phyloP scores from a whole-genome alignment of 1,140 invertebrate genomes.

The Hylaeus anthracinus region DNA sequence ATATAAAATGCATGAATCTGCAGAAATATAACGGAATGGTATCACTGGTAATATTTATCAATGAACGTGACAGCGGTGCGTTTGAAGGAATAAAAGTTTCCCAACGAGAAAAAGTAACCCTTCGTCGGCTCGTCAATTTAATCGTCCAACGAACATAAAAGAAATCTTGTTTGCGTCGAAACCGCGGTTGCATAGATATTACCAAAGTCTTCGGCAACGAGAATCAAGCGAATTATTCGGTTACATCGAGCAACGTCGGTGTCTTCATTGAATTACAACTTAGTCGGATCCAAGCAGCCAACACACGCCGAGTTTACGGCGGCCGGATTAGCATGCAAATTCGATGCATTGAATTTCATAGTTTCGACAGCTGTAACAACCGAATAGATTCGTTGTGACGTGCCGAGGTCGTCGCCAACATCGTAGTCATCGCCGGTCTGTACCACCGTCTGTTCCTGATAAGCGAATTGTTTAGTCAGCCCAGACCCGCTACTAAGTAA shows the following conservation, averaged over 20 bases:
- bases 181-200: conserved; percentile 7
- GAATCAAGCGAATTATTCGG: conserved; percentile 69
- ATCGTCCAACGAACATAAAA: no score
- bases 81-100: no score
- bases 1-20: no score
- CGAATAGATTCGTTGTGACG: conserved; percentile 68
- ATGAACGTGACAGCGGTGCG: no score
- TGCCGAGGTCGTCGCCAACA: conserved; percentile 36
- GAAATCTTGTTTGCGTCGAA: no score
- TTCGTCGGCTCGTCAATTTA: no score
- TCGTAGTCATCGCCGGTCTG: conserved; percentile 17
- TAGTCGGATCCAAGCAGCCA: conserved; percentile 65
- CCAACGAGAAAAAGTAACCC: no score
- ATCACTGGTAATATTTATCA: no score
- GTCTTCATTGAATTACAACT: conserved; percentile 74
- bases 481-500: conserved; percentile 15
- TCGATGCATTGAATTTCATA: conserved; percentile 76
- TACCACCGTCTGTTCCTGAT: conserved; percentile 48
- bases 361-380: conserved; percentile 75
- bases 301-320: conserved; percentile 59
- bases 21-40: no score
- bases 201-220: conserved; percentile 69
- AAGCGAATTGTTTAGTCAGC: conserved; percentile 60
- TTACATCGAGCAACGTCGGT: conserved; percentile 61
- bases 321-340: conserved; percentile 73